phyloP scores from a whole-genome alignment of 2,113 vertebrate species.

The Channa argus region DNA sequence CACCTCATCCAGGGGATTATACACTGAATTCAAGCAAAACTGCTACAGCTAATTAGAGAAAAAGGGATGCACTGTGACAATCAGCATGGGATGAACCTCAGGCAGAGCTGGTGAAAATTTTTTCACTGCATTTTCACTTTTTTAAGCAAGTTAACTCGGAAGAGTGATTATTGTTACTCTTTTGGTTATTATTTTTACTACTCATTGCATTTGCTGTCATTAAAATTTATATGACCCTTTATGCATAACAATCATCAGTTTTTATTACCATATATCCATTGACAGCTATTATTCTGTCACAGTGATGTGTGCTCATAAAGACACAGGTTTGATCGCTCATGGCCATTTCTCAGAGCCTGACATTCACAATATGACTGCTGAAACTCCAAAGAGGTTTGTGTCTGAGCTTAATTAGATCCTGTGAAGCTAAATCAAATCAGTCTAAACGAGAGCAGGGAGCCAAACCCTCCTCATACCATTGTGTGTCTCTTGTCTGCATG shows the following conservation, averaged over 20 bases:
- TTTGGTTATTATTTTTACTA: conserved; percentile 60
- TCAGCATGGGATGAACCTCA: conserved; percentile 67
- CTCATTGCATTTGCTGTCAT: conserved; percentile 56
- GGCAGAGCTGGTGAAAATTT: conserved; percentile 32
- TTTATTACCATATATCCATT: conserved; percentile 69
- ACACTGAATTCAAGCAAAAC: conserved; percentile 74
- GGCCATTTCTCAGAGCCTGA: conserved; percentile 80
- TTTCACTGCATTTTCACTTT: conserved; percentile 36
- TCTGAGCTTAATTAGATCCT: conserved; percentile 81
- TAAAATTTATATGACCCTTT: conserved; percentile 54
- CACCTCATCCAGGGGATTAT: conserved; percentile 77
- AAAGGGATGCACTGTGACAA: conserved; percentile 68
- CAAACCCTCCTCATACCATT: conserved; percentile 62
- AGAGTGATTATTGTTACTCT: conserved; percentile 54
- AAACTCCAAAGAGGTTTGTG: conserved; percentile 80
- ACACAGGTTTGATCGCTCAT: conserved; percentile 70
- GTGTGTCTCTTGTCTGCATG: conserved; percentile 57
- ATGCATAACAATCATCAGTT: conserved; percentile 45
- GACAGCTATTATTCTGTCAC: conserved; percentile 68
- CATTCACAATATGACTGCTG: conserved; percentile 79
- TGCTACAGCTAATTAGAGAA: conserved; percentile 74
- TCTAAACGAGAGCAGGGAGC: conserved; percentile 75
- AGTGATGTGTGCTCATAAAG: conserved; percentile 74
- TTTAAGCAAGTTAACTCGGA: conserved; percentile 59
- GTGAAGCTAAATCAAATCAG: conserved; percentile 84